phyloP scores from a whole-genome alignment of 2,888 invertebrate genomes.

The Perizoma flavofasciatum region DNA sequence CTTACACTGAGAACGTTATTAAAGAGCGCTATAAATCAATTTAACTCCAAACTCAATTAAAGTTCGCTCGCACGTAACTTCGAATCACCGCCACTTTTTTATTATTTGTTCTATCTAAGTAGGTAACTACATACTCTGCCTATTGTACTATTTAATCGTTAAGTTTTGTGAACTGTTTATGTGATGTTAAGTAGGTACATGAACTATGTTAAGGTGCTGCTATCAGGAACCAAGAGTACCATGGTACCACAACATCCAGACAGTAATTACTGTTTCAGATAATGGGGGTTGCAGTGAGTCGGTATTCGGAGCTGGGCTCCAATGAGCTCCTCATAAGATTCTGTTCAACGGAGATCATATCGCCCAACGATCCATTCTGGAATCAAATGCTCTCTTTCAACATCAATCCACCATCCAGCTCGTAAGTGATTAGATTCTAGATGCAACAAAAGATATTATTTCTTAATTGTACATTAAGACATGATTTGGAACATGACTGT shows the following conservation, averaged over 20 bases:
- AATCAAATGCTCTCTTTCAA: conserved; percentile 96
- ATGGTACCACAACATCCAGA: too few relatives aligned
- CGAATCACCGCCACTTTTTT: not conserved
- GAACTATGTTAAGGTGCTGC: too few relatives aligned
- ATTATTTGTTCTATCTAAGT: too few relatives aligned
- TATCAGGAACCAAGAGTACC: too few relatives aligned
- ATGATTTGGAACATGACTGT: too few relatives aligned
- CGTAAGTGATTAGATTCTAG: conserved; percentile 75
- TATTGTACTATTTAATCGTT: too few relatives aligned
- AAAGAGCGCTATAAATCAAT: conserved; percentile 1
- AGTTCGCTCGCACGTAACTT: not conserved
- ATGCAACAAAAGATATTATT: too few relatives aligned
- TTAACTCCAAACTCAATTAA: not conserved
- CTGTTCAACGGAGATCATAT: conserved; percentile 90
- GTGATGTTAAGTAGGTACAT: too few relatives aligned
- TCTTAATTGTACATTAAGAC: too few relatives aligned
- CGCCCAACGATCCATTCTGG: conserved; percentile 96
- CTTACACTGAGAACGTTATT: not conserved
- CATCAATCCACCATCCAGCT: conserved; percentile 90
- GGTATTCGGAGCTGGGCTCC: conserved; percentile 89
- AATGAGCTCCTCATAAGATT: conserved; percentile 93
- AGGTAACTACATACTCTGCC: too few relatives aligned
- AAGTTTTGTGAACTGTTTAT: too few relatives aligned
- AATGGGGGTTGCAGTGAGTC: conserved; percentile 92
- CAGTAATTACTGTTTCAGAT: conserved; percentile 20